Base-by-base conservation (phyloP, 2,797 vertebrate genomes). In the Protonibea diacanthus region DNA sequence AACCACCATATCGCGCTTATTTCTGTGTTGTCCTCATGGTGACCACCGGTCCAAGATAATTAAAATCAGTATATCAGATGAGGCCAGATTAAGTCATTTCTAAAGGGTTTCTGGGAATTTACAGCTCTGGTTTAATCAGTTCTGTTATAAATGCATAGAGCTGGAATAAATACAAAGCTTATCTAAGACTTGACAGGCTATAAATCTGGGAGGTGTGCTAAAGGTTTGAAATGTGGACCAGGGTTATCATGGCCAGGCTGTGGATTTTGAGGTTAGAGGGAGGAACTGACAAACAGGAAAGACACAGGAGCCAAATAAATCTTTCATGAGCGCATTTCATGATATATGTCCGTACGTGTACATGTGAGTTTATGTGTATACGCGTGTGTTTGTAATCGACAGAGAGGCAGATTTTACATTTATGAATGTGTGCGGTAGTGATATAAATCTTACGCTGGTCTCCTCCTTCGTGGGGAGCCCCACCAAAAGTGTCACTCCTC, bases 401-500 rank as follows among this genome's bases (percentile, higher is more conserved):
- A 44, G 47, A 58, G 63, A 61, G 38, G 33, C 33, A 74, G 25
- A 65, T 27, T 75, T 65, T 57, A 66, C 58, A 71, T 80, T 48
- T 63, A 60, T 66, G 49, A 84, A 81, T 18, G 75, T 83, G 82
- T 83, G 89, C 59, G 63, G 83, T 49, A 13, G 20, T 18, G 7
- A 59, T 60, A 74, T 92, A 91, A 92, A 90, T 91, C 86, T 82
- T 13, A 8, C 21, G 4, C 53, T 42, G 71, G 71, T 85, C 69
- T 82, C 73, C 59, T 83, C 76, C 82, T 23, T 74, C 71, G 81
- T 83, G 86, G 83, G 74, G 52, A 91, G 78, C 83, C 85, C 83
- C 78, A 90, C 83, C 84, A 81, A 71, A 86, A 81, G 76, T 83
- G 88, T 90, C 86, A 74, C 84, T 93, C 77, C 69, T 72, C 78